Percentiles rank a stretch among this genome's conserved stretches.
phyloP scores from a whole-genome alignment of 2,113 vertebrate genomes.

The Platichthys flesus region DNA sequence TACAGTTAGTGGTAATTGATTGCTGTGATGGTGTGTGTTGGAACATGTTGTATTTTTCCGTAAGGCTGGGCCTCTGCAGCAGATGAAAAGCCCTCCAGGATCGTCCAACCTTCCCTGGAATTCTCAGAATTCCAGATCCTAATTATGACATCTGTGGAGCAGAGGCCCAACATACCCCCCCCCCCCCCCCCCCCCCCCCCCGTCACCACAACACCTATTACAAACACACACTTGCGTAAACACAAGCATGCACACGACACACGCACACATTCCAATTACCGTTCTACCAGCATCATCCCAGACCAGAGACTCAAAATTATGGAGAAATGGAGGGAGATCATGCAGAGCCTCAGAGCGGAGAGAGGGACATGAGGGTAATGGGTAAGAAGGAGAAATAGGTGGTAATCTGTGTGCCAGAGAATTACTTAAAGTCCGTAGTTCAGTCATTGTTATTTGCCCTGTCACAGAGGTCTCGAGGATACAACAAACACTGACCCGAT shows the following conservation, averaged over 20 bases:
- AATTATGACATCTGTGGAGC: conserved; percentile 77
- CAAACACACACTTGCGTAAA: conserved; percentile 37
- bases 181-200: conserved; percentile 17
- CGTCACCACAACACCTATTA: conserved; percentile 32
- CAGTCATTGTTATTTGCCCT: neutral
- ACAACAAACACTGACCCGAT: no score
- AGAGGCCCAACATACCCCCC: conserved; percentile 47
- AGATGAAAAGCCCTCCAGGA: conserved; percentile 75
- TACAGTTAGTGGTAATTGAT: conserved; percentile 80
- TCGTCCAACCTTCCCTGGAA: conserved; percentile 73
- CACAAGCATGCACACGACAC: conserved; percentile 30
- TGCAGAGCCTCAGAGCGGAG: neutral
- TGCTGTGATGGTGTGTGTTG: conserved; percentile 77
- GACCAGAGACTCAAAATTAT: conserved; percentile 9
- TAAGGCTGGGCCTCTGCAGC: conserved; percentile 66
- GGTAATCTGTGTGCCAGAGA: neutral
- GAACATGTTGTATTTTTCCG: conserved; percentile 79
- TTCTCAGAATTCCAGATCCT: conserved; percentile 78
- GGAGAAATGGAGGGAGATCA: conserved; percentile 26
- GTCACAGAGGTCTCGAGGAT: no score
- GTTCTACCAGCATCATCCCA: conserved; percentile 34
- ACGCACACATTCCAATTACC: conserved; percentile 42
- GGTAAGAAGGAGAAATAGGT: neutral
- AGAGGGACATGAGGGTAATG: neutral
- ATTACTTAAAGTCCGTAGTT: neutral